phyloP scores from a whole-genome alignment of 2,113 vertebrate genomes.

The Lichenostomus cassidix region DNA sequence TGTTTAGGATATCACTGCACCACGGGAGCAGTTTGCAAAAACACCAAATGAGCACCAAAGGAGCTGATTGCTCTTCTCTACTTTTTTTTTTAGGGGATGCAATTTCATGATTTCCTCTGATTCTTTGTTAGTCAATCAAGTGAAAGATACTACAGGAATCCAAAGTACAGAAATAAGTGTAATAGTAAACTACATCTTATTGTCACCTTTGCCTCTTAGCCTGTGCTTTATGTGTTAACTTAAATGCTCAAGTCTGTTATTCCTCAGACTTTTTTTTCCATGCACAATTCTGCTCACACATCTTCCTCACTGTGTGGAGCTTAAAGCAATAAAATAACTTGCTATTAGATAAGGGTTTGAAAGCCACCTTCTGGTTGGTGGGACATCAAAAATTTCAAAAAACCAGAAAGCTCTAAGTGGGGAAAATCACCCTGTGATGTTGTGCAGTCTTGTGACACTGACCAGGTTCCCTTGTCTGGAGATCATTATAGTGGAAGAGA shows the following conservation, averaged over 20 bases:
- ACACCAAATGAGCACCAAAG: background rate
- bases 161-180: background rate
- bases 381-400: background rate
- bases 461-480: background rate
- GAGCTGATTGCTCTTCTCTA: background rate
- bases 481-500: background rate
- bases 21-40: background rate
- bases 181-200: background rate
- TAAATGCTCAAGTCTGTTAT: slow-evolving; percentile 26
- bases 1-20: background rate
- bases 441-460: background rate
- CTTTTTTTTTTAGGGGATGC: background rate
- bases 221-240: background rate
- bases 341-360: background rate
- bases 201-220: slow-evolving; percentile 12
- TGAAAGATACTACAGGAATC: background rate
- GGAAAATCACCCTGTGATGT: background rate
- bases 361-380: slow-evolving; percentile 6
- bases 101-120: background rate
- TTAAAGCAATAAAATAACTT: slow-evolving; percentile 44
- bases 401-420: background rate
- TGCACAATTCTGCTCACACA: slow-evolving; percentile 13
- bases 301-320: background rate
- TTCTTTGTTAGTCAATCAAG: background rate
- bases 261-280: background rate